Conservation (phyloP, 1,140 invertebrate species). For the Drosophila ogumai region DNA sequence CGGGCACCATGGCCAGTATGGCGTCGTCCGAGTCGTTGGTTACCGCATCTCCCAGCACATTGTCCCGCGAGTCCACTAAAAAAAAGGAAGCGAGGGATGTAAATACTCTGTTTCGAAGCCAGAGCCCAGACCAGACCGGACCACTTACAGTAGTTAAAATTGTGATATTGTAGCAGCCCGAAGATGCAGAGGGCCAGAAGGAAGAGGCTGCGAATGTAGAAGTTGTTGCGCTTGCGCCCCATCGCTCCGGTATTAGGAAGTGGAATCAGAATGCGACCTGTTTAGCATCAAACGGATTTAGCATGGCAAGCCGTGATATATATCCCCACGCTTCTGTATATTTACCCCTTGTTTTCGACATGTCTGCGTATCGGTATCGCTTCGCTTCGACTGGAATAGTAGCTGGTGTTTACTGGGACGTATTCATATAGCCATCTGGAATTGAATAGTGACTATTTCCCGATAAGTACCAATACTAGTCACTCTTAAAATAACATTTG, state of each 20-base stretch:
- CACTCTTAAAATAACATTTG: neutral
- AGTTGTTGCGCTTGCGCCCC: slow-evolving; percentile 78
- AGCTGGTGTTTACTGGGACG: slow-evolving; percentile 35
- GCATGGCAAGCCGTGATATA: slow-evolving; percentile 9
- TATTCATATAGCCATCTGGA: slow-evolving; percentile 62
- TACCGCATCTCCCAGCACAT: slow-evolving; percentile 70
- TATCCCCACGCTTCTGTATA: neutral
- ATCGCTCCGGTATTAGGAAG: slow-evolving; percentile 82
- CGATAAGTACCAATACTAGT: neutral
- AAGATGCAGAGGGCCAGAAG: slow-evolving; percentile 89
- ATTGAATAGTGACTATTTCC: neutral
- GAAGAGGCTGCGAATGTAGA: slow-evolving; percentile 87
- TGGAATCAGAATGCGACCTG: slow-evolving; percentile 79
- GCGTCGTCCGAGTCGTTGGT: slow-evolving; percentile 87
- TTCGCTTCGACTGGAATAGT: slow-evolving; percentile 22
- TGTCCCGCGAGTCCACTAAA: slow-evolving; percentile 63
- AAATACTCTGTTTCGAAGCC: slow-evolving; percentile 69
- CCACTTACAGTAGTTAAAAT: slow-evolving; percentile 87
- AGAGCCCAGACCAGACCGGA: too few relatives aligned
- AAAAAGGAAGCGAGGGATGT: slow-evolving; percentile 56
- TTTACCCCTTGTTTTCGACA: slow-evolving; percentile 78
- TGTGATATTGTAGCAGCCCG: slow-evolving; percentile 89
- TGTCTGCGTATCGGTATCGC: slow-evolving; percentile 11
- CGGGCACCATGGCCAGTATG: slow-evolving; percentile 87
- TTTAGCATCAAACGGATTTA: slow-evolving; percentile 13